Evolutionary conservation across 2,888 invertebrate species (phyloP), one percentile per base, ranked within the genome.

Genomic region (Protophormia terraenovae): DNA sequence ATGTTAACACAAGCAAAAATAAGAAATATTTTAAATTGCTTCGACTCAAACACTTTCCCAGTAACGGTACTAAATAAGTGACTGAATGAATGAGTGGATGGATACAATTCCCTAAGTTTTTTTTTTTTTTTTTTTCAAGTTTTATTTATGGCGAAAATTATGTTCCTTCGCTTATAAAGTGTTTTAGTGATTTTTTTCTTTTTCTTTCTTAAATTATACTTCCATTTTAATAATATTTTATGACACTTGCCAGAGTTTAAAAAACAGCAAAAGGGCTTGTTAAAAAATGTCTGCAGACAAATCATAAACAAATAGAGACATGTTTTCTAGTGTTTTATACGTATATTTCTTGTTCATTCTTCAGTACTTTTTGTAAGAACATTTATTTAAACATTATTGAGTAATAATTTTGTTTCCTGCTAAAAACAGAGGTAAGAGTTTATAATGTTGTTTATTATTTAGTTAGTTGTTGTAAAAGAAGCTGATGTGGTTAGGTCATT

Each of bases 351-450:
- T 53, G 10, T 69, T 53, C 8, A 3, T 5, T 4, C 6, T 2
- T 53, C 16, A 29, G 22, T 22, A n/a, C 19, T n/a, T 29, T 58
- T 64, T 55, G 29, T 80, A 47, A 55, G 53, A 55, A 7, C 53
- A 75, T 69, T 75, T 66, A 55, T 38, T 81, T 62, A 24, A 81
- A 75, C 41, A 14, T 75, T 69, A 69, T 75, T 62, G 50, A 81
- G 69, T 50, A 41, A 71, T 79, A 50, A 41, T 29, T 53, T 60
- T 62, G n/a, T n/a, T 24, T 8, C 22, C 14, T 2, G 29, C 55
- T 19, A 3, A 1, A 29, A n/a, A n/a, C 5, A 5, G 5, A 4
- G 16, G 12, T 12, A 5, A 22, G 24, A 16, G 24, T 62, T 27
- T 38, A 29, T 41, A 62, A 64, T 62, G 50, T 67, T 67, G 4